These are phyloP conservation scores for Gymnobelideus leadbeateri DNA, from an alignment of 2,113 vertebrate species.

Conservation along the genomic window DNA sequence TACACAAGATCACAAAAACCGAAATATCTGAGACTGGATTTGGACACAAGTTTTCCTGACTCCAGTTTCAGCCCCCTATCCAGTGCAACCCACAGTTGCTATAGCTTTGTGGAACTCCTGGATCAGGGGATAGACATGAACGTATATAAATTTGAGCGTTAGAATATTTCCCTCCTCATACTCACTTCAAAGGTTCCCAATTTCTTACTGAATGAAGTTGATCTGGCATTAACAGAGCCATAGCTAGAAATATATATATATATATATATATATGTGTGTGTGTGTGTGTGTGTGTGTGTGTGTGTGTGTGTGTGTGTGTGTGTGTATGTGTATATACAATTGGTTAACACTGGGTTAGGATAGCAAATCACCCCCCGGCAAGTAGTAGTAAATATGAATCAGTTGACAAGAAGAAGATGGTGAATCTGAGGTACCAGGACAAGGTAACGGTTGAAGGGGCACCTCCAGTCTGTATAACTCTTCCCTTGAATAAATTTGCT, in stretches of 20 bases:
- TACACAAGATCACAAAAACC: neutral
- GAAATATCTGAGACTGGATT: neutral
- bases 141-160: neutral
- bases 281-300: too few relatives aligned
- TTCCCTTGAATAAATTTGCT: neutral
- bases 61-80: neutral
- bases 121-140: neutral
- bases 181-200: neutral
- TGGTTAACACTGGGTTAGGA: neutral
- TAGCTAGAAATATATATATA: too few relatives aligned
- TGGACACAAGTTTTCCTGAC: neutral
- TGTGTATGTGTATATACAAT: too few relatives aligned
- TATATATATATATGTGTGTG: too few relatives aligned
- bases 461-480: neutral
- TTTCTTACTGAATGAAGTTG: neutral
- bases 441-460: neutral
- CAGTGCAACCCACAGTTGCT: neutral
- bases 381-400: neutral
- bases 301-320: too few relatives aligned
- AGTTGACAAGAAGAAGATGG: neutral
- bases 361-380: neutral
- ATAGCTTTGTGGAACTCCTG: neutral
- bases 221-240: neutral
- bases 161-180: neutral
- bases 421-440: neutral